A percentile compares a stretch with the other conserved stretches of the same genome.
Conservation (phyloP, 2,888 invertebrate species). For the Eucriotettix oculatus region DNA sequence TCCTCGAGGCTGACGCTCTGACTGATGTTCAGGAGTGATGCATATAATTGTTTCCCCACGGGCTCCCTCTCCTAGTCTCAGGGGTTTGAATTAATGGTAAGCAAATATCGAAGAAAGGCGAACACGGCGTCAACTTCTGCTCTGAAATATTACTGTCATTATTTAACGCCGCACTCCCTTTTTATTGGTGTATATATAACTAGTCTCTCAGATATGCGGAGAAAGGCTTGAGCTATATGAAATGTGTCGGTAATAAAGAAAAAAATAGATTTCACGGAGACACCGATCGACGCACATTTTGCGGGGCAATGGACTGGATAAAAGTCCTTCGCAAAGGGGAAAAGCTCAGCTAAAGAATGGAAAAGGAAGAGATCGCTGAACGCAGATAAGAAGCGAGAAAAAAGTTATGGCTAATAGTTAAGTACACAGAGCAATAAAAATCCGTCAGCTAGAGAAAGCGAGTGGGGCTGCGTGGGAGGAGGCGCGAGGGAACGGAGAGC, state of each 20-base stretch:
- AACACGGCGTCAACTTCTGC: too few relatives aligned
- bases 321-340: background rate
- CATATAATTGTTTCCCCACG: too few relatives aligned
- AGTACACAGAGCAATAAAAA: conserved; percentile 13
- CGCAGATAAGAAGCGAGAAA: conserved; percentile 1
- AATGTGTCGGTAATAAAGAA: conserved; percentile 3
- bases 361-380: background rate
- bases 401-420: conserved; percentile 14
- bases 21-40: too few relatives aligned
- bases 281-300: conserved; percentile 6
- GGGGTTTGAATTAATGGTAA: too few relatives aligned
- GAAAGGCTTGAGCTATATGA: background rate
- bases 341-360: background rate
- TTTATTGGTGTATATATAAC: background rate
- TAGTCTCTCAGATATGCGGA: background rate
- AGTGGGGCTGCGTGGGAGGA: conserved; percentile 1
- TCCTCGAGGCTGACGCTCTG: too few relatives aligned
- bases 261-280: background rate
- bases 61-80: too few relatives aligned
- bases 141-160: background rate
- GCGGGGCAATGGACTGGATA: background rate
- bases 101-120: too few relatives aligned
- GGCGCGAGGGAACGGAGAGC: background rate
- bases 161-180: background rate
- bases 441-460: conserved; percentile 5